These are phyloP conservation scores for Aphis craccivora DNA, from an alignment of 1,140 invertebrate genomes.

Conservation along the genomic window DNA sequence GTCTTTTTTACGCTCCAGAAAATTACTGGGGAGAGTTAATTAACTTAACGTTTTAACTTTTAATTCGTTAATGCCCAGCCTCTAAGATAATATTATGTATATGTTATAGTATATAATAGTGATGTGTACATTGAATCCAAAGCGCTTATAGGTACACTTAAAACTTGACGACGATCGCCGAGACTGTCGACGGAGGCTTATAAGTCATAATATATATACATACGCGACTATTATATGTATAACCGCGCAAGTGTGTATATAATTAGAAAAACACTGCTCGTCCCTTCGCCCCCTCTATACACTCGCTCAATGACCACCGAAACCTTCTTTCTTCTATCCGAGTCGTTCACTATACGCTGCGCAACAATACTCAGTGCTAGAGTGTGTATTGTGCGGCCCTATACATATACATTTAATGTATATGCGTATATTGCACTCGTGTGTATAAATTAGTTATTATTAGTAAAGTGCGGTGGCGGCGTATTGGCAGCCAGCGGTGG, in stretches of 20 bases:
- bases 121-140: neutral
- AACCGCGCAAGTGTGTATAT: neutral
- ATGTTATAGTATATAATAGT: neutral
- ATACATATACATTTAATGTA: neutral
- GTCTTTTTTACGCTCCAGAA: no score
- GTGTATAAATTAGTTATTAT: slow-evolving; percentile 48
- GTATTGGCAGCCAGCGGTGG: neutral
- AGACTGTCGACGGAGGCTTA: neutral
- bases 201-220: no score
- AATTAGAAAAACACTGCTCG: slow-evolving; percentile 31
- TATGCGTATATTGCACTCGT: neutral
- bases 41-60: no score
- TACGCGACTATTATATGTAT: neutral
- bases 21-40: no score
- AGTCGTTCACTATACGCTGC: neutral
- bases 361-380: neutral
- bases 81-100: no score
- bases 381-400: neutral
- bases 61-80: no score
- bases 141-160: neutral
- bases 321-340: neutral
- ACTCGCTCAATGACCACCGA: neutral
- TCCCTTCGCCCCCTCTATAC: neutral
- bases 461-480: slow-evolving; percentile 25
- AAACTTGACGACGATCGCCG: neutral